A percentile compares a stretch with the other conserved stretches of the same genome.
Evolutionary conservation across 2,113 vertebrate species (phyloP).

Genomic region (Salvelinus sp.): DNA sequence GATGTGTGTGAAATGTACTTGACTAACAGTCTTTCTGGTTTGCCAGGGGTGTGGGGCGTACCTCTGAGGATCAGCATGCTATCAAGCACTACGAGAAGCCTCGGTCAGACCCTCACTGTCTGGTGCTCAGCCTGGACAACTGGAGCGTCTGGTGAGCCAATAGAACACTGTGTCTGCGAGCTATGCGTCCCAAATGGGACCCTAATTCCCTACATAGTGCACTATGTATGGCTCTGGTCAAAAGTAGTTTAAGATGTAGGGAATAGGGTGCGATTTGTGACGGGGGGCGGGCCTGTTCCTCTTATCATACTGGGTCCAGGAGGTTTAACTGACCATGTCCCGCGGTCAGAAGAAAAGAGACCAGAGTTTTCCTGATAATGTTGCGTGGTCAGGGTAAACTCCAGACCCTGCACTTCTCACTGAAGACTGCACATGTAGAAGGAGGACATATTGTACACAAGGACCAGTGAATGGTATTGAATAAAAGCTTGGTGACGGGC

Average conservation of each 20-base stretch:
- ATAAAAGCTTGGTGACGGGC: too few relatives aligned
- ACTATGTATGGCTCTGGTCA: too few relatives aligned
- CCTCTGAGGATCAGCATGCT: constrained; percentile 85
- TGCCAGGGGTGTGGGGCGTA: constrained; percentile 87
- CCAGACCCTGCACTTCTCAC: too few relatives aligned
- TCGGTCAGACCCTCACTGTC: constrained; percentile 86
- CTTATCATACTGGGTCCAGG: background rate
- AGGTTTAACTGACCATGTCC: too few relatives aligned
- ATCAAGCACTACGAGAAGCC: constrained; percentile 87
- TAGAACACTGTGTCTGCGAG: background rate
- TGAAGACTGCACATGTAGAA: too few relatives aligned
- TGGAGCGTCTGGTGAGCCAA: constrained; percentile 90
- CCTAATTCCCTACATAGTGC: too few relatives aligned
- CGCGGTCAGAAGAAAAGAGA: too few relatives aligned
- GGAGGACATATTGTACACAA: too few relatives aligned
- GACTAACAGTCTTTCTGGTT: background rate
- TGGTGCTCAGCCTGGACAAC: constrained; percentile 87
- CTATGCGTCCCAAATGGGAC: too few relatives aligned
- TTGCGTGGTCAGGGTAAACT: too few relatives aligned
- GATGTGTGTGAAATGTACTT: background rate
- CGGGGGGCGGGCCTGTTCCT: background rate
- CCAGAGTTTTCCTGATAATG: too few relatives aligned
- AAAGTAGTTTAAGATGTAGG: background rate
- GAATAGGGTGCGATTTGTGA: background rate
- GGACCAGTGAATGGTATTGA: too few relatives aligned